Evolutionary conservation across 2,113 vertebrate genomes (phyloP), one percentile per base, ranked within the genome.

Genomic region (Morone saxatilis): DNA sequence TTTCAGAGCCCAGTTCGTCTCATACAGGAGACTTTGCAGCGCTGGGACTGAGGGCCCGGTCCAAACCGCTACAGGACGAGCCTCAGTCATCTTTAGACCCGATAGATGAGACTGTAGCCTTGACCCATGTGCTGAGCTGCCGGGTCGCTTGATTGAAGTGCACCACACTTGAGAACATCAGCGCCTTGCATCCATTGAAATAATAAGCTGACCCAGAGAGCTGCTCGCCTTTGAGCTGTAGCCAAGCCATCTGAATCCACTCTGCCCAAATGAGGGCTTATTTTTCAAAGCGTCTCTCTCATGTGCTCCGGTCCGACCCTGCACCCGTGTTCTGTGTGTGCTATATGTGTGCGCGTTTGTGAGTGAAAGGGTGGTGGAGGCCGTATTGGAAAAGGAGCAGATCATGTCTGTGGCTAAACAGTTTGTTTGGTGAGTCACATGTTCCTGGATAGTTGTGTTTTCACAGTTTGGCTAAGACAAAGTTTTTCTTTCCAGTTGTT

Each of bases 181-280:
- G 92, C 87, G 90, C 91, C 93, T 94, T 90, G 90, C 89, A 92
- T 94, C 91, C 90, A 92, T 93, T 94, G 93, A 95, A 95, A 94
- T 94, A 95, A 93, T 94, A 92, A 93, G 92, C 93, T 95, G 94
- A 95, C 94, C 95, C 94, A 83, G 91, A 94, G 93, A 91, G 90
- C 92, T 81, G 90, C 86, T 89, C 77, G 92, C 89, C 94, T 95
- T 95, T 95, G 94, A 95, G 95, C 92, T 70, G 69, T 22, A 91
- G 94, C 95, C 95, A 96, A 95, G 82, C 94, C 95, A 96, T 96
- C 95, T 96, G 95, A 96, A 96, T 95, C 95, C 95, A 96, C 95
- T 96, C 95, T 94, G 88, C 91, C 91, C 94, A 94, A 95, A 95
- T 94, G 93, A 95, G 94, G 89, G 93, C 95, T 96, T 94, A 93